Base-by-base conservation (phyloP, 1,140 invertebrate species). In the Solenopsis fugax region DNA sequence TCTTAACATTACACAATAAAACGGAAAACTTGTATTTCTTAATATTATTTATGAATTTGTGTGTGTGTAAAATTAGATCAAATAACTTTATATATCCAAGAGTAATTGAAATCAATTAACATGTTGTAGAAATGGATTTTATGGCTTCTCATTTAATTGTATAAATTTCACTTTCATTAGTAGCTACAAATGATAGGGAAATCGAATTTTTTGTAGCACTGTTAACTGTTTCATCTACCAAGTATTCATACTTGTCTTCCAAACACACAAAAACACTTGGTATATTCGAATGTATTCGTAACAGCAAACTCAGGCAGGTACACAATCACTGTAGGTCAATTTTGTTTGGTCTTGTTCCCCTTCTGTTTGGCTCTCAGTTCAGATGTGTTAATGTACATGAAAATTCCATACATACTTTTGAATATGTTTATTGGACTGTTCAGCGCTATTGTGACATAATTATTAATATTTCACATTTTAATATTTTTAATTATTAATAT, bases 281-380 rank as follows among this genome's bases (percentile, higher is more conserved):
- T 34, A 67, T 7, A 85, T 80, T 85, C 12, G 50, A 85, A 80
- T 80, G 84, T 85, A 85, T 85, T 77, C 64, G 54, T 76, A 84
- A 84, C 41, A 9, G 50, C 77, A 56, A 85, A 80, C 75, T 65
- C 34, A 21, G 16, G 7, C 41, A 65, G 69, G 34, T 52, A 75
- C 84, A 82, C 86, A 89, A 78, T 67, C 71, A 75, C 24, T 69
- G 60, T 84, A 92, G 90, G 89, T 91, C 90, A 87, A 69, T 81
- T 56, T 69, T 77, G 84, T 86, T 80, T 88, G 76, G 34, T 72
- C 65, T 85, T 91, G 67, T 88, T 90, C 73, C 78, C 88, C 67
- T 90, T 82, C 48, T 21, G 34, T 88, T 5, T 13, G 34, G 10
- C 21, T 67, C 18, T 62, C 80, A 73, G 54, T 73, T 84, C 24